These are phyloP conservation scores for Tenualosa thibaudeaui DNA, from an alignment of 2,797 vertebrate species.

Conservation along the genomic window DNA sequence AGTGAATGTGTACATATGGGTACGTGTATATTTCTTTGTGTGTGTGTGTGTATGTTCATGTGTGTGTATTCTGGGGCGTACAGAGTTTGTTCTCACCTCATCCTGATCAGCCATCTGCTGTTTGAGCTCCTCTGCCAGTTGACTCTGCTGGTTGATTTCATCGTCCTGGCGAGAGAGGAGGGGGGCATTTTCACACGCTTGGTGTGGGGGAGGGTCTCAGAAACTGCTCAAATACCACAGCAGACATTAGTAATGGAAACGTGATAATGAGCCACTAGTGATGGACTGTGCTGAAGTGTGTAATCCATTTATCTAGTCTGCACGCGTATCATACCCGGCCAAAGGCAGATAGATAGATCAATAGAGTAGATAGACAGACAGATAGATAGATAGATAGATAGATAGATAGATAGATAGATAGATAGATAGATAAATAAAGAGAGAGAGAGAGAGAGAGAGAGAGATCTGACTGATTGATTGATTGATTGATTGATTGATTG, in stretches of 20 bases:
- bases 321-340: too few species aligned
- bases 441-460: too few species aligned
- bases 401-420: too few species aligned
- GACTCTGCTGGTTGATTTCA: slow-evolving; percentile 96
- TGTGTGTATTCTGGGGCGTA: background rate
- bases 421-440: too few species aligned
- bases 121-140: slow-evolving; percentile 85
- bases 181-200: background rate
- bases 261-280: background rate
- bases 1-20: background rate
- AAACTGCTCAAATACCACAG: slow-evolving; percentile 7
- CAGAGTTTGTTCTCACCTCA: slow-evolving; percentile 76
- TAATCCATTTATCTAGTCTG: background rate
- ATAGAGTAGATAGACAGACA: too few species aligned
- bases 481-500: too few species aligned
- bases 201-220: slow-evolving; percentile 1
- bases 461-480: too few species aligned
- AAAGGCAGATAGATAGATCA: too few species aligned
- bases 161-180: slow-evolving; percentile 81
- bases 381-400: too few species aligned
- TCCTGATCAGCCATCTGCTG: slow-evolving; percentile 95
- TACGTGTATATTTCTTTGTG: background rate
- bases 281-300: background rate
- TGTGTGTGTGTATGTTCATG: background rate
- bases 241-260: background rate